Evolutionary conservation across 2,888 invertebrate species (phyloP), one percentile per base, ranked within the genome.

Genomic region (Vandiemenella viatica): DNA sequence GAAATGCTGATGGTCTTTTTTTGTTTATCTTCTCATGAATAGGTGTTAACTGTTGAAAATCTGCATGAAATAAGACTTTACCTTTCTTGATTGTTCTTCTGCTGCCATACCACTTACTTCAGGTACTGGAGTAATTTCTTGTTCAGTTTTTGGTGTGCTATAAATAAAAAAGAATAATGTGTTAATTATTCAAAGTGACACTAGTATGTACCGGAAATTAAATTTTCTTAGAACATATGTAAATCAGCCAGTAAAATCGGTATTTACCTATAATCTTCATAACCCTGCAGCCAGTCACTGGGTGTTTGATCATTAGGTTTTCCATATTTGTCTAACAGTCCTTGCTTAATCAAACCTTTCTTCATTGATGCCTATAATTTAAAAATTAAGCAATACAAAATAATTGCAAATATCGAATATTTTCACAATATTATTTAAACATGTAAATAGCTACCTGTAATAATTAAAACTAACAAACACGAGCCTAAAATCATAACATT

Each of bases 281-380:
- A 88, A 53, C 78, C 76, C 19, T 79, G 77, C 23, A 86, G 62
- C 92, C 95, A 98, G 62, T 90, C 86, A 37, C 78, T 70, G 0
- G 98, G 98, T 0, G 98, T 98, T 55, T 87, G 89, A 59, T 95
- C 95, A 68, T 95, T 98, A 0, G 95, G 91, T 64, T 92, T 90
- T 1, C 98, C 98, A 65, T 84, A 83, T 65, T 97, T 93, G 63
- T 96, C 95, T 47, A 98, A 66, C 59, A 90, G 79, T 0, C 98
- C 98, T 63, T 88, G 79, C 46, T 86, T 77, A 47, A 97, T 87
- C 60, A 98, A 73, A 41, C 79, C 73, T 62, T 96, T 96, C 67
- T 95, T 97, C 52, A 84, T 75, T 0, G 83, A 81, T 0, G 95
- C 92, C 75, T 75, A 56, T 2, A 59, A 46, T 46, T n/a, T 45